Conservation (phyloP, 2,797 vertebrate species). For the Peromyscus eremicus region DNA sequence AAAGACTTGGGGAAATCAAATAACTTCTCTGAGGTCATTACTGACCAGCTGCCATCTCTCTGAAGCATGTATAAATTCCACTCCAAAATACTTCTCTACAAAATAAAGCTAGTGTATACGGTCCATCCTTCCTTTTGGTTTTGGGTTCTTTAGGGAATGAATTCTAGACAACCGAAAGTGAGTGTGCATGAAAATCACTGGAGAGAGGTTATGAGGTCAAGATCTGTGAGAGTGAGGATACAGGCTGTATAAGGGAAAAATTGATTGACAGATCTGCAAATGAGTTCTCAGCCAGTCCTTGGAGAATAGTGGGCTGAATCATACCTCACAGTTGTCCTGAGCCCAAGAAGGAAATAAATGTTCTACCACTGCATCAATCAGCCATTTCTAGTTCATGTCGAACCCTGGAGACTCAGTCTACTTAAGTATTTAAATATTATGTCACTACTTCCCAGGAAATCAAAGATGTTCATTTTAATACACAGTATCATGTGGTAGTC, state of each 20-base stretch:
- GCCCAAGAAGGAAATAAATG: neutral
- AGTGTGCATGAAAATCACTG: neutral
- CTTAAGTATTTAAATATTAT: neutral
- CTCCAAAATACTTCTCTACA: neutral
- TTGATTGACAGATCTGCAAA: neutral
- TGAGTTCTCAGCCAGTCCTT: neutral
- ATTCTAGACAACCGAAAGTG: neutral
- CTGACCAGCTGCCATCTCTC: neutral
- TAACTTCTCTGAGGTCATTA: neutral
- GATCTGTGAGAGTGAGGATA: neutral
- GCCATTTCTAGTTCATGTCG: neutral
- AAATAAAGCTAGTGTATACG: neutral
- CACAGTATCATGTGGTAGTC: neutral
- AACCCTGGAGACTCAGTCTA: neutral
- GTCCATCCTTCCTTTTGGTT: neutral
- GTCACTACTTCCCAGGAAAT: neutral
- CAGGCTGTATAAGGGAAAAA: neutral
- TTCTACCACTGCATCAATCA: neutral
- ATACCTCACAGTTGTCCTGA: neutral
- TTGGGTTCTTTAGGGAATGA: neutral
- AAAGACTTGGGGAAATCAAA: neutral
- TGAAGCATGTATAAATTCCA: neutral
- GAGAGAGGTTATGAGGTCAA: neutral
- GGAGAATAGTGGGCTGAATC: neutral
- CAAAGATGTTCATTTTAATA: conserved; percentile 22